Evolutionary conservation across 2,797 vertebrate genomes (phyloP).

Genomic region (Mustela erminea): DNA sequence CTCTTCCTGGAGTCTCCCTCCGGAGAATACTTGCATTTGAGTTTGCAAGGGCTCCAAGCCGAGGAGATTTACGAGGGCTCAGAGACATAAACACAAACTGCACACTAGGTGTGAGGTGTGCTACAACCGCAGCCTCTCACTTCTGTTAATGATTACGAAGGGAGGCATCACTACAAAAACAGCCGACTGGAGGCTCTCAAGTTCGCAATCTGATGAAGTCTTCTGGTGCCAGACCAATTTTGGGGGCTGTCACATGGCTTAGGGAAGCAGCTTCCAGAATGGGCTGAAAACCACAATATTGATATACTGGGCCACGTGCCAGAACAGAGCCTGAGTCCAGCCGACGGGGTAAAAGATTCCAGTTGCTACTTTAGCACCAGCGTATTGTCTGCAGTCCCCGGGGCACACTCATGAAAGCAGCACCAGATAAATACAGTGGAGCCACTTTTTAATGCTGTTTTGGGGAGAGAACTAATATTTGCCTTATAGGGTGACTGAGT

Average conservation of each 20-base stretch:
- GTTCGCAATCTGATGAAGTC: constrained; percentile 48
- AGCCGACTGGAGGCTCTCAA: background rate
- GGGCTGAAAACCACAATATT: constrained; percentile 77
- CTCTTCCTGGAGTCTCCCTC: background rate
- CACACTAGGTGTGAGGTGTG: constrained; percentile 61
- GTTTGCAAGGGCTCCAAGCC: constrained; percentile 40
- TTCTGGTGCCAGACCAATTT: constrained; percentile 60
- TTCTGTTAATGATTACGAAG: constrained; percentile 9
- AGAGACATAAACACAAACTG: constrained; percentile 64
- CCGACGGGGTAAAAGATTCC: constrained; percentile 69
- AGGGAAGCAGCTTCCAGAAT: constrained; percentile 66
- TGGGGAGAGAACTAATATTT: constrained; percentile 67
- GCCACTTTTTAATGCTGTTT: constrained; percentile 74
- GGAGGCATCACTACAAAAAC: constrained; percentile 30
- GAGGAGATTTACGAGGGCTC: background rate
- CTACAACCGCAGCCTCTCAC: background rate
- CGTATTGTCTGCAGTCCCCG: constrained; percentile 68
- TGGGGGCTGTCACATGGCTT: constrained; percentile 75
- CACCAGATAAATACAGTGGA: constrained; percentile 49
- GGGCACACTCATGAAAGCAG: constrained; percentile 63
- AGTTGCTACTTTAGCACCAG: constrained; percentile 73
- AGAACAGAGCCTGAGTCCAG: constrained; percentile 69
- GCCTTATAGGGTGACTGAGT: constrained; percentile 73
- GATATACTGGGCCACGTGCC: constrained; percentile 78
- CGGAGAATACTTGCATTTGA: constrained; percentile 56